Evolutionary conservation across 2,888 invertebrate genomes (phyloP).

Genomic region (Cryptophagus acutangulus): DNA sequence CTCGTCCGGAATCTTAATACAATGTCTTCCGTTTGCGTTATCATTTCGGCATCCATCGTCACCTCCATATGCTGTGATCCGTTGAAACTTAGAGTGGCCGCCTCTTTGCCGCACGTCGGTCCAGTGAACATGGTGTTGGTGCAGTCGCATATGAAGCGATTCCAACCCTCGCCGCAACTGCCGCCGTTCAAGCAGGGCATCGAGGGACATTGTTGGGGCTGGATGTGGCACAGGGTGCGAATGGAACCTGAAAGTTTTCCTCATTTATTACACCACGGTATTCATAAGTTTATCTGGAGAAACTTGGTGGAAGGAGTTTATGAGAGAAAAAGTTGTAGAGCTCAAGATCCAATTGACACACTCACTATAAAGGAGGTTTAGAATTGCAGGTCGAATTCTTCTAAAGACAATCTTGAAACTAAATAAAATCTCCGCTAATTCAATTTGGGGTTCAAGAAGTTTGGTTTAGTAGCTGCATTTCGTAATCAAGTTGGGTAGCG

Average conservation of each 20-base stretch:
- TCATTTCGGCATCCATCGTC: conserved; percentile 42
- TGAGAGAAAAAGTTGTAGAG: neutral
- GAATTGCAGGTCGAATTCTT: too few relatives aligned
- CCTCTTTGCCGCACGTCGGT: conserved; percentile 85
- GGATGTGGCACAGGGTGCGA: conserved; percentile 80
- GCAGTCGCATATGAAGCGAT: conserved; percentile 90
- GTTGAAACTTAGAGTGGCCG: conserved; percentile 81
- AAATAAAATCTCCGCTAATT: too few relatives aligned
- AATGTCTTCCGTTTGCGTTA: conserved; percentile 83
- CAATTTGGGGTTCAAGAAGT: too few relatives aligned
- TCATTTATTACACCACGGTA: neutral
- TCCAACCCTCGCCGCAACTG: conserved; percentile 90
- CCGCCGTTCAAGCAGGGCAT: conserved; percentile 89
- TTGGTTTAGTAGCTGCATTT: too few relatives aligned
- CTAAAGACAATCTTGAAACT: too few relatives aligned
- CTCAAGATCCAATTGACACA: too few relatives aligned
- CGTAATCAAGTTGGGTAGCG: too few relatives aligned
- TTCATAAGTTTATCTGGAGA: too few relatives aligned
- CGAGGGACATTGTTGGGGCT: conserved; percentile 74
- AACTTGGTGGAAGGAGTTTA: too few relatives aligned
- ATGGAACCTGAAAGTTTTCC: conserved; percentile 66
- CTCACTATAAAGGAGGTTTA: too few relatives aligned
- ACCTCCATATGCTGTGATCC: conserved; percentile 76
- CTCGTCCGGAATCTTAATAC: conserved; percentile 80
- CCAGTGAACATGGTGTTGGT: conserved; percentile 83